Evolutionary conservation across 2,797 vertebrate species (phyloP).

Genomic region (Muscicapa striata): DNA sequence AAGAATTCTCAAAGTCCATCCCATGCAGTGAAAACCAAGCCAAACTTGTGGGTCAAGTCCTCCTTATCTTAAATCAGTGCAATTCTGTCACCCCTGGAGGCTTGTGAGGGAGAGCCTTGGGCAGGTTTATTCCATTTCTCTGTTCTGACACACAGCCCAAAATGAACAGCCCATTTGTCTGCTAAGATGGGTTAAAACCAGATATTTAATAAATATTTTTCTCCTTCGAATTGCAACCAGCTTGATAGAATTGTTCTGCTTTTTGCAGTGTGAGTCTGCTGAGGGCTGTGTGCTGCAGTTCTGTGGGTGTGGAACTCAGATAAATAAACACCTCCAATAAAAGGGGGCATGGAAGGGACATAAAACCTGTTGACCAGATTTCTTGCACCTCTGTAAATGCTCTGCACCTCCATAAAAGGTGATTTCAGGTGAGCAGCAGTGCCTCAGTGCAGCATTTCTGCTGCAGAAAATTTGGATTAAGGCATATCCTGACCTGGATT

Average conservation of each 20-base stretch:
- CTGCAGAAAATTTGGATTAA: background rate
- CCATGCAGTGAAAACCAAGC: background rate
- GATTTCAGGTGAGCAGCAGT: background rate
- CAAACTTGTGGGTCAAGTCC: fast-evolving
- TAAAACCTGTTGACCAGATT: background rate
- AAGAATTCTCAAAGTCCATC: background rate
- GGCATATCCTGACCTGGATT: background rate
- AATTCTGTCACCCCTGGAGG: too few relatives aligned
- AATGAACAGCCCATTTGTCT: background rate
- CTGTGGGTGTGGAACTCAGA: background rate
- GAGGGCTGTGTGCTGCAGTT: background rate
- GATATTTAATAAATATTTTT: background rate
- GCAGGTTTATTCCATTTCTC: fast-evolving
- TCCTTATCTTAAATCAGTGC: fast-evolving
- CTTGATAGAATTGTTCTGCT: background rate
- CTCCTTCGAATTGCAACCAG: background rate
- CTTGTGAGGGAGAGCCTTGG: background rate
- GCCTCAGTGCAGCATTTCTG: background rate
- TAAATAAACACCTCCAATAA: background rate
- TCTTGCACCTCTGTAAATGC: background rate
- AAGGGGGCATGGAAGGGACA: background rate
- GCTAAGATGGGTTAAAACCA: background rate
- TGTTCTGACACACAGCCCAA: background rate
- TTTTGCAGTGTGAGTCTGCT: background rate
- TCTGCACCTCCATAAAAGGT: background rate